Percentiles rank a stretch among this genome's conserved stretches.
phyloP scores from a whole-genome alignment of 2,797 vertebrate species.

The Anniella stebbinsi region DNA sequence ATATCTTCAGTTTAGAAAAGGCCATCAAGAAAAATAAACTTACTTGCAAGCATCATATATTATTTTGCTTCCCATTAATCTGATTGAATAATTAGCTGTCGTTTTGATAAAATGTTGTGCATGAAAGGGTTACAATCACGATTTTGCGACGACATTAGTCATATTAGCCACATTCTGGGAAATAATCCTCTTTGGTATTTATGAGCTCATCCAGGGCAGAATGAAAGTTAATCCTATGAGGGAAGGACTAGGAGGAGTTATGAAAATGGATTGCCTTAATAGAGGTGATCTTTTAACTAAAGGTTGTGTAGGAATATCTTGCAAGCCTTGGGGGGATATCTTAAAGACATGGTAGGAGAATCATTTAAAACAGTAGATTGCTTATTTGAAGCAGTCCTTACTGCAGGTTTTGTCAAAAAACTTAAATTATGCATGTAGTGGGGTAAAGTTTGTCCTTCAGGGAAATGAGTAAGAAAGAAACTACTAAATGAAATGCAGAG shows the following conservation, averaged over 20 bases:
- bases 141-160: constrained; percentile 41
- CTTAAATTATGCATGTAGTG: constrained; percentile 66
- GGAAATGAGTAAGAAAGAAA: constrained; percentile 62
- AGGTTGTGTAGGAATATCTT: constrained; percentile 30
- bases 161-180: background rate
- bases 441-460: constrained; percentile 52
- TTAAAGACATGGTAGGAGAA: constrained; percentile 29
- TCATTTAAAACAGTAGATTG: constrained; percentile 44
- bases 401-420: constrained; percentile 35
- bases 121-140: constrained; percentile 24
- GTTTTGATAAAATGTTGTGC: background rate
- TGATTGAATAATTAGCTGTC: constrained; percentile 10
- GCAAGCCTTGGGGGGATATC: constrained; percentile 41
- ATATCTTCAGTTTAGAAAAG: background rate
- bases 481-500: constrained; percentile 40
- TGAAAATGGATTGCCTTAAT: constrained; percentile 9
- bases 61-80: constrained; percentile 7
- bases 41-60: background rate
- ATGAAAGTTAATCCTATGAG: constrained; percentile 36
- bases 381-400: constrained; percentile 46
- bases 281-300: constrained; percentile 45
- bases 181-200: constrained; percentile 47
- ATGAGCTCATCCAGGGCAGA: constrained; percentile 56
- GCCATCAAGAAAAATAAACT: background rate
- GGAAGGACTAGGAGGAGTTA: background rate